Base-by-base conservation (phyloP, 2,888 invertebrate genomes). In the Asteroscopus sphinx region DNA sequence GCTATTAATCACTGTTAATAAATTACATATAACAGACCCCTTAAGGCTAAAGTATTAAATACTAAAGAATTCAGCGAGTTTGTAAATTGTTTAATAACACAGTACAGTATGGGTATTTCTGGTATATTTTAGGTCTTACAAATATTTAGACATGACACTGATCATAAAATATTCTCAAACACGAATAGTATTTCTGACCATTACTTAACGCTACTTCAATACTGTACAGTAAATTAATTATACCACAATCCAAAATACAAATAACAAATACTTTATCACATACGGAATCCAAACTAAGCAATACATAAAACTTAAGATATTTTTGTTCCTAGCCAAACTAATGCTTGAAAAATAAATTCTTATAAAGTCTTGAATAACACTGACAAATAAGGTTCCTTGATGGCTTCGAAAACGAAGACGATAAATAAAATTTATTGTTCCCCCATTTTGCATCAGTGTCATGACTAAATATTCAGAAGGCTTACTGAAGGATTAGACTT, bases 31-130 rank as follows among this genome's bases (percentile, higher is more conserved):
- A 21, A 59, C 53, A 66, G 47, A 65, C 53, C 54, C 42, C 36
- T 15, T 64, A 64, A 37, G 74, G 70, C 56, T 73, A 41, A 60
- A 57, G 42, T 60, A 69, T 70, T 60, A 56, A 13, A 62, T 56
- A 56, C 65, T 57, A 73, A 62, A 54, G 12, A 55, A 57, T 49
- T 67, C 44, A 47, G 55, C 17, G 15, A 59, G 49, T 42, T 65
- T 65, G 42, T 51, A 41, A 55, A 35, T 56, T 45, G 28, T 55
- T 44, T 12, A 30, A 52, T 52, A 47, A 67, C 42, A 32, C 42
- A 32, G 32, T 40, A 30, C 15, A 51, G 12, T 42, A 28, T 13
- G 26, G 46, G 17, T 40, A 40, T 35, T 48, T 48, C 68, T 68
- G 37, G 33, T 52, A 41, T 59, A 41, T 64, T 44, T 46, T 36